A percentile compares a stretch with the other conserved stretches of the same genome.
phyloP scores from a whole-genome alignment of 2,888 invertebrate species.

The Synanthedon formicaeformis region DNA sequence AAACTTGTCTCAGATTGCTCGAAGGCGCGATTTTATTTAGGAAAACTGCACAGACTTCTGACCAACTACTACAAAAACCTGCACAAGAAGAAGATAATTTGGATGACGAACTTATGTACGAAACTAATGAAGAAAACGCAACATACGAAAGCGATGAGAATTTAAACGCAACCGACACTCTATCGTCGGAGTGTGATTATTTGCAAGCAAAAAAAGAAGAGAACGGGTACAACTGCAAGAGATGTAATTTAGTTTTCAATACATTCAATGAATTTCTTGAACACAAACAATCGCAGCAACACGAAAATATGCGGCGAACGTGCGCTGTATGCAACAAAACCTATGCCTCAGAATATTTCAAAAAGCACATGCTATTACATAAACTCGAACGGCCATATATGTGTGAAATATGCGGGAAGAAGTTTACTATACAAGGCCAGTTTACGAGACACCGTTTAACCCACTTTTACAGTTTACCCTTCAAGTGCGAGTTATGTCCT shows the following conservation, averaged over 20 bases:
- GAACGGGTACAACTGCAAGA: constrained; percentile 26
- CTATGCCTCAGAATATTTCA: constrained; percentile 37
- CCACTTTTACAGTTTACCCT: constrained; percentile 47
- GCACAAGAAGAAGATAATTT: constrained; percentile 9
- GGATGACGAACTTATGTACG: background rate
- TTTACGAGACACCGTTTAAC: constrained; percentile 45
- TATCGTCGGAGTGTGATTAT: constrained; percentile 8
- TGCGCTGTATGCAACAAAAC: constrained; percentile 47
- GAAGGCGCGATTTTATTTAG: constrained; percentile 46
- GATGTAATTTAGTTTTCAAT: constrained; percentile 38
- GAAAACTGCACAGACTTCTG: constrained; percentile 46
- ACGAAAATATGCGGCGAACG: constrained; percentile 34
- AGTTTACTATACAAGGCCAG: constrained; percentile 32
- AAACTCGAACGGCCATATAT: constrained; percentile 26
- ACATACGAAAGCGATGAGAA: constrained; percentile 10
- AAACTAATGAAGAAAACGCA: constrained; percentile 1
- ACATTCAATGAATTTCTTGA: constrained; percentile 34
- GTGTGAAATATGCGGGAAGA: constrained; percentile 58
- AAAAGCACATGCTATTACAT: constrained; percentile 40
- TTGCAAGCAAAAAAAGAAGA: constrained; percentile 4
- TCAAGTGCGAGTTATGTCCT: constrained; percentile 47
- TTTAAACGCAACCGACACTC: background rate
- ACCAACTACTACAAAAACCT: constrained; percentile 22
- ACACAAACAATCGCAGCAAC: constrained; percentile 39
- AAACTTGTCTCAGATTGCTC: constrained; percentile 34